Conservation (phyloP, 2,888 invertebrate species). For the Resseliella maxima region DNA sequence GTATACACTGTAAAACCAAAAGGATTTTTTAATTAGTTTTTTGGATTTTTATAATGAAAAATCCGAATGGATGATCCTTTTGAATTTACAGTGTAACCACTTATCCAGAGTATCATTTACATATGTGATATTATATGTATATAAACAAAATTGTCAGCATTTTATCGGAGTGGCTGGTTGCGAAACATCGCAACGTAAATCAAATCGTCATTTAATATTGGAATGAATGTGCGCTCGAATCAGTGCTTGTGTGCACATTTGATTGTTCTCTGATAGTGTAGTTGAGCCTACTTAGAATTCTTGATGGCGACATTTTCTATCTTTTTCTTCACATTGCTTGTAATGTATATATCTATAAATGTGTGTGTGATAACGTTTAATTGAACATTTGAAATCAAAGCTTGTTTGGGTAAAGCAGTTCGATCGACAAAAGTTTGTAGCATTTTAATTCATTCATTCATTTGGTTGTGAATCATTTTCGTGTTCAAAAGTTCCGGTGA, state of each 20-base stretch:
- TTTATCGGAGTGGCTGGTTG: background rate
- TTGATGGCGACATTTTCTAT: too few relatives aligned
- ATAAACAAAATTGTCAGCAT: background rate
- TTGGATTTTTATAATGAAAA: too few relatives aligned
- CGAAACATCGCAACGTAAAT: background rate
- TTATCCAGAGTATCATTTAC: constrained; percentile 23
- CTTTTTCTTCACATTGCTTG: too few relatives aligned
- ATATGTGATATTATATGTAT: background rate
- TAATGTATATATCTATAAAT: background rate
- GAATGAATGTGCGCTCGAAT: background rate
- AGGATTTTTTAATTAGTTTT: too few relatives aligned
- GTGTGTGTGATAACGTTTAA: background rate
- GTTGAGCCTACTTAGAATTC: constrained; percentile 11
- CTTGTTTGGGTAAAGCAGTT: background rate
- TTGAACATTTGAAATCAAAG: background rate
- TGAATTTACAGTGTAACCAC: too few relatives aligned
- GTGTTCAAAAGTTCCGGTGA: background rate
- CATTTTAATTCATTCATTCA: background rate
- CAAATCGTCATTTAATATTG: background rate
- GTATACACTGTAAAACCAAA: too few relatives aligned
- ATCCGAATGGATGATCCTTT: too few relatives aligned
- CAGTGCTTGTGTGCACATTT: background rate
- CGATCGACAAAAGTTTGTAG: background rate
- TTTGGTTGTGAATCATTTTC: background rate
- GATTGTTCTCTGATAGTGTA: background rate